Evolutionary conservation across 1,140 invertebrate genomes (phyloP).

Genomic region (Macrocentrus cingulum): DNA sequence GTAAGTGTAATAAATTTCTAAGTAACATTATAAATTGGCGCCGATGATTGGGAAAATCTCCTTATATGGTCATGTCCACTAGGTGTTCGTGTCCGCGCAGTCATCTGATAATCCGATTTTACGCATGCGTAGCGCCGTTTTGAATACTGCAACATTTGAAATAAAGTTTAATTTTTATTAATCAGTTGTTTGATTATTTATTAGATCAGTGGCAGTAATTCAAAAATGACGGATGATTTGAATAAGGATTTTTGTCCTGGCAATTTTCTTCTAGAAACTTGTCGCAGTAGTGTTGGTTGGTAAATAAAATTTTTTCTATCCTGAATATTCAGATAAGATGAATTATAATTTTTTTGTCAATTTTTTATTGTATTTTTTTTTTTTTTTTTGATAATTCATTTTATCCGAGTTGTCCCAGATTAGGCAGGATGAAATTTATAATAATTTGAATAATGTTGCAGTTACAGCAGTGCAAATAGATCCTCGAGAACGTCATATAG

Average conservation of each 20-base stretch:
- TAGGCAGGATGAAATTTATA: neutral
- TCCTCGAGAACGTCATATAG: constrained; percentile 49
- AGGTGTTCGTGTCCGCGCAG: neutral
- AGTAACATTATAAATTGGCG: constrained; percentile 9
- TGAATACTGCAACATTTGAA: too few relatives aligned
- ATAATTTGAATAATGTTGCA: constrained; percentile 3
- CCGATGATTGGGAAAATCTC: constrained; percentile 19
- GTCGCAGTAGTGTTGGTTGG: constrained; percentile 41
- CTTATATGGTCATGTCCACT: constrained; percentile 25
- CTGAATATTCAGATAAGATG: too few relatives aligned
- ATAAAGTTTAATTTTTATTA: too few relatives aligned
- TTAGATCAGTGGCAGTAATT: constrained; percentile 2
- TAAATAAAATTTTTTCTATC: too few relatives aligned
- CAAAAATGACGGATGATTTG: constrained; percentile 43
- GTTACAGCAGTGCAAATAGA: constrained; percentile 37
- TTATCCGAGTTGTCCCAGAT: constrained; percentile 6
- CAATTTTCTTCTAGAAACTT: constrained; percentile 39
- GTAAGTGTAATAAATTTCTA: neutral
- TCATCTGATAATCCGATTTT: neutral
- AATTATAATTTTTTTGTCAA: too few relatives aligned
- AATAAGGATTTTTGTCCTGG: constrained; percentile 44
- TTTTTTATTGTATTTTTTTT: too few relatives aligned
- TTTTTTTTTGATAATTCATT: too few relatives aligned
- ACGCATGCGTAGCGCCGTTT: too few relatives aligned
- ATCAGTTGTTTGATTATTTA: constrained; percentile 8